phyloP scores from a whole-genome alignment of 2,797 vertebrate genomes.

The Scyliorhinus canicula region DNA sequence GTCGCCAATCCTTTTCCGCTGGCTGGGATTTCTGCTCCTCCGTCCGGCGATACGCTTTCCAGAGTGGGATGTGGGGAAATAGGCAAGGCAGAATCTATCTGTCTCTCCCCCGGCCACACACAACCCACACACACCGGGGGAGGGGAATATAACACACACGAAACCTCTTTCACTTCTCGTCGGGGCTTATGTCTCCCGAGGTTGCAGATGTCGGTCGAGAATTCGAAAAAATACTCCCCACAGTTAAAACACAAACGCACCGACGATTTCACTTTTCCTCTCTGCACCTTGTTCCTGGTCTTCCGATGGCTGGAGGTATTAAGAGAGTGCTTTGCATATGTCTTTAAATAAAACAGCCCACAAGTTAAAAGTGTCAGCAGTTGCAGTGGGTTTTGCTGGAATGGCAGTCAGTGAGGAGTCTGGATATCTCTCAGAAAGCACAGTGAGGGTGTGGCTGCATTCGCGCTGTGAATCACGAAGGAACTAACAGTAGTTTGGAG shows the following conservation, averaged over 20 bases:
- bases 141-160: background rate
- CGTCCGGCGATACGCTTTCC: background rate
- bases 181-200: background rate
- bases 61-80: background rate
- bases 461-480: conserved; percentile 45
- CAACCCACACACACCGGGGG: background rate
- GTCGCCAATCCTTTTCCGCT: background rate
- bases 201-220: background rate
- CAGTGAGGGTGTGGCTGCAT: conserved; percentile 80
- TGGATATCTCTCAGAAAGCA: conserved; percentile 63
- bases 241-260: background rate
- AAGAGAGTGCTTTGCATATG: no score
- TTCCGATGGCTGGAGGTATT: background rate
- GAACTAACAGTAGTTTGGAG: conserved; percentile 43
- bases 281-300: background rate
- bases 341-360: background rate
- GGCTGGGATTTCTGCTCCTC: background rate
- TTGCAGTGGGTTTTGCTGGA: conserved; percentile 41
- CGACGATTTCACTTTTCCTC: background rate
- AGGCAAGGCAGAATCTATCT: no score
- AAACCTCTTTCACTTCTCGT: background rate
- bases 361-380: conserved; percentile 43
- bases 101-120: no score
- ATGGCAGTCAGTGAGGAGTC: conserved; percentile 36
- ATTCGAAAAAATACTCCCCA: background rate